Conservation (phyloP, 2,888 invertebrate species). For the Clivina fossor region DNA sequence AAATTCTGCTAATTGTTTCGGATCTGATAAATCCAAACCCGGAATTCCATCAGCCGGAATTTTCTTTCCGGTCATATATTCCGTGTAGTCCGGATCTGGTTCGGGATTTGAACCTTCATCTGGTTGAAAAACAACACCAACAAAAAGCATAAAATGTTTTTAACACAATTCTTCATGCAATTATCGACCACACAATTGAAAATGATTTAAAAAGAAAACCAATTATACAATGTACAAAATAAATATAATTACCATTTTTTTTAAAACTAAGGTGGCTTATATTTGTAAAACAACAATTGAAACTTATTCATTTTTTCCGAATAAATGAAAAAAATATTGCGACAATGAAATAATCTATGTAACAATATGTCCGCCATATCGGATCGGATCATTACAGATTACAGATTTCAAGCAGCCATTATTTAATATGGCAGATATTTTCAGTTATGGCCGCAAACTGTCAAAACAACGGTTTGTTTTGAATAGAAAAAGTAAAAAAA, state of each 20-base stretch:
- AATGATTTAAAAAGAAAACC: too few species aligned
- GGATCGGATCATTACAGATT: too few species aligned
- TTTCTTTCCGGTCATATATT: slow-evolving; percentile 90
- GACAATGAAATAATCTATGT: slow-evolving; percentile 1
- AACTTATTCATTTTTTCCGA: not conserved
- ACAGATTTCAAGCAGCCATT: slow-evolving; percentile 45
- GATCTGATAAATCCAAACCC: slow-evolving; percentile 88
- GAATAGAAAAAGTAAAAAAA: slow-evolving; percentile 19
- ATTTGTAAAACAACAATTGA: not conserved
- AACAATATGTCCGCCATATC: slow-evolving; percentile 37
- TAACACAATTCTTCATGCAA: not conserved
- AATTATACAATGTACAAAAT: too few species aligned
- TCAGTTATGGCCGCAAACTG: slow-evolving; percentile 47
- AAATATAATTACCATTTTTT: too few species aligned
- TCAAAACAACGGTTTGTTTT: slow-evolving; percentile 43
- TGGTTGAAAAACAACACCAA: slow-evolving; percentile 45
- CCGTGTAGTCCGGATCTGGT: slow-evolving; percentile 87
- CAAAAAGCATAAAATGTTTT: slow-evolving; percentile 17
- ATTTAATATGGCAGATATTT: slow-evolving; percentile 50
- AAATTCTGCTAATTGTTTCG: slow-evolving; percentile 91
- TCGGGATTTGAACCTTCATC: slow-evolving; percentile 86
- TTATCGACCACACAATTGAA: too few species aligned
- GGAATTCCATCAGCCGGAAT: slow-evolving; percentile 69
- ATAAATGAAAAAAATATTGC: slow-evolving; percentile 3
- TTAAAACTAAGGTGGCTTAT: slow-evolving; percentile 1